These are phyloP conservation scores for Pantherophis alleghaniensis DNA, from an alignment of 2,797 vertebrate species.

Conservation along the genomic window DNA sequence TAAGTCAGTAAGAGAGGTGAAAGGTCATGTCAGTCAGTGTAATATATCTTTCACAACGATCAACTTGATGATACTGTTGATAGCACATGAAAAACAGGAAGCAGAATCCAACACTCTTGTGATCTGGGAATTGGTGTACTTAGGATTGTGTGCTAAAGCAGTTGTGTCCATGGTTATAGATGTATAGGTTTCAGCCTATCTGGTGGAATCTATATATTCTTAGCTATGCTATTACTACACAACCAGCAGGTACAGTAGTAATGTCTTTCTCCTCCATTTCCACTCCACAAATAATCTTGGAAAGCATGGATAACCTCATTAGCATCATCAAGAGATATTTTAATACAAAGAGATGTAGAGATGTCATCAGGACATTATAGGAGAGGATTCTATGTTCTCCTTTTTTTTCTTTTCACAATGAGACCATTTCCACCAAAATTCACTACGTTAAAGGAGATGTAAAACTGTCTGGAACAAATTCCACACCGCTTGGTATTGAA, in stretches of 20 bases:
- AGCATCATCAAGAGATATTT: background rate
- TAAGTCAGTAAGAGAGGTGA: constrained; percentile 38
- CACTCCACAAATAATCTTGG: background rate
- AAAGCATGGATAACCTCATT: background rate
- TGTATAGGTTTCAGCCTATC: background rate
- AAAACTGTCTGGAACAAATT: background rate
- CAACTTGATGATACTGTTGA: background rate
- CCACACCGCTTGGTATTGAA: background rate
- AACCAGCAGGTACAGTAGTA: background rate
- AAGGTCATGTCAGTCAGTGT: background rate
- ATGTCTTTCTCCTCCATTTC: background rate
- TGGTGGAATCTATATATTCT: background rate
- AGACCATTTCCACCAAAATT: background rate
- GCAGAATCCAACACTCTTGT: background rate
- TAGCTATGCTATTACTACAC: background rate
- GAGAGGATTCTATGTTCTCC: background rate
- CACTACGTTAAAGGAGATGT: background rate
- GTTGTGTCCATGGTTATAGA: background rate
- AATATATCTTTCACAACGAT: background rate
- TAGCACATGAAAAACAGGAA: constrained; percentile 15
- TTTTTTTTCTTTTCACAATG: background rate
- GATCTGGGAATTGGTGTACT: background rate
- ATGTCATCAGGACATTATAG: background rate
- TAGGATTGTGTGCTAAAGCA: background rate
- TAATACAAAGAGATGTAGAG: background rate